Conservation (phyloP, 2,888 invertebrate species). For the Caenorhabditis sp. region DNA sequence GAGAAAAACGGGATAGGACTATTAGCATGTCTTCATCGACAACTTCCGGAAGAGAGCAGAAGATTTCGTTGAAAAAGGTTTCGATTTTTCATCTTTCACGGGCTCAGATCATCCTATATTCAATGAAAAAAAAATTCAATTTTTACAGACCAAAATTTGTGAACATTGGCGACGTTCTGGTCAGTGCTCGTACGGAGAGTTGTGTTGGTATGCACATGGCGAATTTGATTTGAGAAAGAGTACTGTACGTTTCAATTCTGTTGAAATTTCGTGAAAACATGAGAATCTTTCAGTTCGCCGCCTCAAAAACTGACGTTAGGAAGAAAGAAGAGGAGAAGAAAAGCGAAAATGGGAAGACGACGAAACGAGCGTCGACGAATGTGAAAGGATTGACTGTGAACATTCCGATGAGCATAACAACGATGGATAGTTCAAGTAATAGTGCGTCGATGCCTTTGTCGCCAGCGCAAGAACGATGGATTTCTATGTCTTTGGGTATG, state of each 20-base stretch:
- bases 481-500: conserved; percentile 26
- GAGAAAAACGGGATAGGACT: not conserved
- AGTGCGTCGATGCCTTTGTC: conserved; percentile 25
- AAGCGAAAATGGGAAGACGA: conserved; percentile 3
- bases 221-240: conserved; percentile 20
- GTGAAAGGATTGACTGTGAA: conserved; percentile 36
- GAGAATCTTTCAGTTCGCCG: not conserved
- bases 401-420: conserved; percentile 22
- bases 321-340: not conserved
- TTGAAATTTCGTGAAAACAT: not conserved
- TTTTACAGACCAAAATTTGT: conserved; percentile 39
- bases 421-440: not conserved
- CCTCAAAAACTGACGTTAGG: not conserved
- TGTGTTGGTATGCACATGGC: conserved; percentile 43
- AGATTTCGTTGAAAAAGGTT: conserved; percentile 22
- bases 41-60: conserved; percentile 6
- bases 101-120: too few species aligned
- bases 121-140: not conserved
- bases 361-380: conserved; percentile 28
- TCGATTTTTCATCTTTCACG: too few species aligned
- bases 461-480: conserved; percentile 40
- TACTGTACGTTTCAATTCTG: not conserved
- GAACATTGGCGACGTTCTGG: conserved; percentile 38
- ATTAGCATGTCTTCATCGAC: not conserved
- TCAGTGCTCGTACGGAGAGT: conserved; percentile 31